phyloP scores from a whole-genome alignment of 2,888 invertebrate genomes.

The Cheilosia scutellata region DNA sequence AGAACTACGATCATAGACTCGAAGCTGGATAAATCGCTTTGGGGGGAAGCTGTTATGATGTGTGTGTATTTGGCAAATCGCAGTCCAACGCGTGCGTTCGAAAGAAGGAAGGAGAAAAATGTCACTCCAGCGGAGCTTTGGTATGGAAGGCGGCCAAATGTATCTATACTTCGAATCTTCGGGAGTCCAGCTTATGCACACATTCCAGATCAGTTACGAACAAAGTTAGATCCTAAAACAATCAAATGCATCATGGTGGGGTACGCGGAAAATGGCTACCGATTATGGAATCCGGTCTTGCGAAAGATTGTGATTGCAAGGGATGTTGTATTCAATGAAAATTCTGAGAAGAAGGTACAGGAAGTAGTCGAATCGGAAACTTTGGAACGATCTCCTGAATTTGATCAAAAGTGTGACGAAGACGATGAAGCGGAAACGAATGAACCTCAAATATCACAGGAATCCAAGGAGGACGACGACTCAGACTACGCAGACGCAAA shows the following conservation, averaged over 20 bases:
- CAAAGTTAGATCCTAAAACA: not conserved
- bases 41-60: no score
- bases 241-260: not conserved
- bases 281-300: not conserved
- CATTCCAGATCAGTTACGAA: not conserved
- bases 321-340: not conserved
- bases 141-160: conserved; percentile 1
- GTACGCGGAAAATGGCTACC: not conserved
- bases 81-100: no score
- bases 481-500: not conserved
- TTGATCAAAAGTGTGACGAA: not conserved
- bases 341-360: not conserved
- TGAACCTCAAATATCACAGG: no score
- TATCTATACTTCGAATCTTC: not conserved
- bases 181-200: not conserved
- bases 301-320: not conserved
- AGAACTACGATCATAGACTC: no score
- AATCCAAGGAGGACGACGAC: no score
- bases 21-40: no score
- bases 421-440: no score
- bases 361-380: no score
- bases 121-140: not conserved
- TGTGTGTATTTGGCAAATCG: no score
- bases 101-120: not conserved
- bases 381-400: not conserved